Percentiles rank a stretch among this genome's conserved stretches.
phyloP scores from a whole-genome alignment of 2,797 vertebrate genomes.

The Neoniphon sammara region DNA sequence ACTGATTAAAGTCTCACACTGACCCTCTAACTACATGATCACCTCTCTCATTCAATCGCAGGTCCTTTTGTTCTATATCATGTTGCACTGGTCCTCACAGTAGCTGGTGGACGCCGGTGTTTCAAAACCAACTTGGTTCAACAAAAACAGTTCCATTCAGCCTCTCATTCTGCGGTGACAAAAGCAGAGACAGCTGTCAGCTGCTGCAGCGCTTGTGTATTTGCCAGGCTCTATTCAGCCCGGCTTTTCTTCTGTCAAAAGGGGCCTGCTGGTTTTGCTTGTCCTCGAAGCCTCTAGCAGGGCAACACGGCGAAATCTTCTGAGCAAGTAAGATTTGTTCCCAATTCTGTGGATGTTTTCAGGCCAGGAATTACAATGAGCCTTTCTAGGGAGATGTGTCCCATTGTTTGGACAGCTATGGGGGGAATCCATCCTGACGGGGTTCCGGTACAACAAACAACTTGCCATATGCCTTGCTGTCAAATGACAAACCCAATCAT shows the following conservation, averaged over 20 bases:
- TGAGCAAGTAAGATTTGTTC: constrained; percentile 50
- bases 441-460: constrained; percentile 30
- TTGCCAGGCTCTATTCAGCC: constrained; percentile 71
- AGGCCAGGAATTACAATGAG: constrained; percentile 30
- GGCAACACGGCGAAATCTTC: constrained; percentile 53
- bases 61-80: background rate
- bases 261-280: constrained; percentile 65
- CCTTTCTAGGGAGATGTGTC: constrained; percentile 38
- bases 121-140: constrained; percentile 51
- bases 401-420: constrained; percentile 49
- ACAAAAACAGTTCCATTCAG: constrained; percentile 63
- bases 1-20: background rate
- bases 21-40: constrained; percentile 17
- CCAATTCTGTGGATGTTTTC: constrained; percentile 42
- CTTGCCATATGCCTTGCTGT: constrained; percentile 14
- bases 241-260: constrained; percentile 66
- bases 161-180: constrained; percentile 56
- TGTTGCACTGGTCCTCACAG: constrained; percentile 6
- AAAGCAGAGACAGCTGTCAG: constrained; percentile 79
- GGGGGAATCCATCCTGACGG: constrained; percentile 35
- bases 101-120: constrained; percentile 26
- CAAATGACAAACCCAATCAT: constrained; percentile 30
- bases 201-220: constrained; percentile 68
- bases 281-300: constrained; percentile 60
- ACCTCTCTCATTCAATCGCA: constrained; percentile 10